A percentile compares a stretch with the other conserved stretches of the same genome.
These are phyloP conservation scores for Dolichoris vasculosae DNA, from an alignment of 1,140 invertebrate species.

Conservation along the genomic window DNA sequence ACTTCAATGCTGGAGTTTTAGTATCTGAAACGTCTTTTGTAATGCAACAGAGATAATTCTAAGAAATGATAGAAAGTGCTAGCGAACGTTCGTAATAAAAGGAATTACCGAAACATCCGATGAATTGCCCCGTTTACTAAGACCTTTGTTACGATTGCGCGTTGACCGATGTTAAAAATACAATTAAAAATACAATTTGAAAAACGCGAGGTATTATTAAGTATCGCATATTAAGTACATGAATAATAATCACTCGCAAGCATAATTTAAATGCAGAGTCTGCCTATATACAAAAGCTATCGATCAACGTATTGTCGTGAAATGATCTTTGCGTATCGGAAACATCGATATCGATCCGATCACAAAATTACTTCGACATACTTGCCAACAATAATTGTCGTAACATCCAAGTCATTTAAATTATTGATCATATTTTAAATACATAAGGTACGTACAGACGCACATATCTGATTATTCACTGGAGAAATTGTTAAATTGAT, in stretches of 20 bases:
- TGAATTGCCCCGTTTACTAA: background rate
- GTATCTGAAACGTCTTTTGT: constrained; percentile 6
- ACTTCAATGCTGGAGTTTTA: background rate
- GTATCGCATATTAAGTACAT: no score
- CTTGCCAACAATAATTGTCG: no score
- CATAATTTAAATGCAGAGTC: background rate
- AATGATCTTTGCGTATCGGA: no score
- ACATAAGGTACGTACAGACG: background rate
- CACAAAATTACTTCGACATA: no score
- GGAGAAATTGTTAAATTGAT: background rate
- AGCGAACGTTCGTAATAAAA: background rate
- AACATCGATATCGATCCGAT: background rate
- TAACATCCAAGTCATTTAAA: background rate
- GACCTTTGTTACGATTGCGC: background rate
- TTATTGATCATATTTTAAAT: background rate
- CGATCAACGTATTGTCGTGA: no score
- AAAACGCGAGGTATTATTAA: no score
- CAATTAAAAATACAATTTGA: no score
- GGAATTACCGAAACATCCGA: background rate
- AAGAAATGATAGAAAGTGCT: background rate
- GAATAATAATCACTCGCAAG: background rate
- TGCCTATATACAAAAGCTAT: no score
- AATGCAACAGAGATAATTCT: background rate
- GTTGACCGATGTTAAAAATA: no score
- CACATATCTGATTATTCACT: background rate